Evolutionary conservation across 1,140 invertebrate genomes (phyloP), one percentile per base, ranked within the genome.

Genomic region (Brachionus sp.): DNA sequence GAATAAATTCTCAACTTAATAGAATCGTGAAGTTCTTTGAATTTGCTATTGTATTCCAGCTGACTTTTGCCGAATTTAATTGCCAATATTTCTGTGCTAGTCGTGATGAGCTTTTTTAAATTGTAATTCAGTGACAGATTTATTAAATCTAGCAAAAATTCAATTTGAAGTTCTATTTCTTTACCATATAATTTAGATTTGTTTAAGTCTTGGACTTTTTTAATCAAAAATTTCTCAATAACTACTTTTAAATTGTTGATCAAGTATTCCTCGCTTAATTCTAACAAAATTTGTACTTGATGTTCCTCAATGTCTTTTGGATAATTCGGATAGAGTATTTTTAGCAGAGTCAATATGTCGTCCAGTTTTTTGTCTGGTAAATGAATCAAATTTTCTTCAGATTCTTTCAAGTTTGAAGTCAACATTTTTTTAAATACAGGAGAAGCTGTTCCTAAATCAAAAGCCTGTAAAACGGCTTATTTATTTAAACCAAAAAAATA

Each of bases 371-470:
- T 73, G 7, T 39, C 68, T 16, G 68, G 68, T 23, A 73, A 16
- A 5, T 73, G 12, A 73, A 73, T 73, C 16, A 39, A 35, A 73
- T 42, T 73, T 16, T 73, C 33, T 16, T 37, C n/a, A 13, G 33
- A 39, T 73, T 73, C 68, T 9, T 23, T 39, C 1, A 73, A 42
- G 16, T 44, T 73, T n/a, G 37, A 39, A 73, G 68, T 42, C 2
- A 73, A n/a, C 37, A 73, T 73, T 73, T 44, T 73, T 73, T 42
- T 73, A 19, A 73, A 73, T 16, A 73, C 68, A n/a, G 68, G 68
- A 42, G 68, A 73, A 73, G n/a, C 33, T 39, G 68, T 73, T 42
- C 68, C 68, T 73, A 25, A 33, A 25, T 25, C 9, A 0, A 33
- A 25, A 64, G 23, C 57, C 57, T 9, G 66, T 68, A 68, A 68